Evolutionary conservation across 2,888 invertebrate genomes (phyloP).

Genomic region (Lepidonotus clava): DNA sequence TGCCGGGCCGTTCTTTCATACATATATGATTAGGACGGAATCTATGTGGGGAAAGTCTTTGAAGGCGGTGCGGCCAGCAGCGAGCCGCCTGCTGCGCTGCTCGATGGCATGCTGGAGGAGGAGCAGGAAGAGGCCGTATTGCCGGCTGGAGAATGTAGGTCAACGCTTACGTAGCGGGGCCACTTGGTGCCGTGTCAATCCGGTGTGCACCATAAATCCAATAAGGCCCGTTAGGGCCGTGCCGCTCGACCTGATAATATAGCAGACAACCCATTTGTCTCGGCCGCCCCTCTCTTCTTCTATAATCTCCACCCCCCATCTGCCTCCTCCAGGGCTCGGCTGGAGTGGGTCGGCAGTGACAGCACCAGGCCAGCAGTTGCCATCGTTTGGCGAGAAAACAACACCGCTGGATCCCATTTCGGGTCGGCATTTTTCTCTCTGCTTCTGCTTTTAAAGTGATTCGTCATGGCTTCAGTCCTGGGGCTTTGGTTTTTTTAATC

Average conservation of each 20-base stretch:
- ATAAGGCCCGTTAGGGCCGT: constrained; percentile 13
- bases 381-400: too few species aligned
- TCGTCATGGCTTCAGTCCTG: background rate
- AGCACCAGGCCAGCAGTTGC: too few species aligned
- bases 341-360: too few species aligned
- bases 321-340: background rate
- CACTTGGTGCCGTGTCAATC: background rate
- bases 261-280: background rate
- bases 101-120: constrained; percentile 30
- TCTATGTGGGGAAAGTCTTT: background rate
- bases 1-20: too few species aligned
- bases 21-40: too few species aligned
- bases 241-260: background rate
- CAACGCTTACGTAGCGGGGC: background rate
- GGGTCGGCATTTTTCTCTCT: background rate
- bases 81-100: background rate
- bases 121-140: background rate
- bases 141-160: constrained; percentile 22
- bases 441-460: background rate
- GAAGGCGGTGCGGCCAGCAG: background rate
- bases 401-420: background rate
- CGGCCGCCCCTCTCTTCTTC: background rate
- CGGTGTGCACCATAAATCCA: constrained; percentile 21
- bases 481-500: background rate
- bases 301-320: background rate